Base-by-base conservation (phyloP, 2,113 vertebrate species). In the Labrus mixtus region DNA sequence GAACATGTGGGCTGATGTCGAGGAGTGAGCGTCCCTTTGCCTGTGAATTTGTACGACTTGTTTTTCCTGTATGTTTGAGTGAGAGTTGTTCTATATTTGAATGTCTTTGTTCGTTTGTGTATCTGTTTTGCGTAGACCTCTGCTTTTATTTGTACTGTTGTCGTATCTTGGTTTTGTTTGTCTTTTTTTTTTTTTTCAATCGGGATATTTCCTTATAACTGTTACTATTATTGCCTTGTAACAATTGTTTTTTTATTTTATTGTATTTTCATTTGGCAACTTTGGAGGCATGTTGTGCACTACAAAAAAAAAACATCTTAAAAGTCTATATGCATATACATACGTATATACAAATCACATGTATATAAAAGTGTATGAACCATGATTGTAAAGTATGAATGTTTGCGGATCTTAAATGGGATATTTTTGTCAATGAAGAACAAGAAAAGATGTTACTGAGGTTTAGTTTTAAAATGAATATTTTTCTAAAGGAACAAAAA, bases 301-400 rank as follows among this genome's bases (percentile, higher is more conserved):
- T 93, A 93, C 87, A 84, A 91, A 87, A 90, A 89, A 88, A 85
- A 71, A 81, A 68, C n/a, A 73, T 85, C 82, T 73, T 74, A 73
- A 84, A 85, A 84, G 73, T 87, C 78, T 90, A 87, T 88, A 93
- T 89, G 71, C 83, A 92, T 88, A 89, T 88, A 89, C 86, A 89
- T 91, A 89, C 86, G 89, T 91, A 89, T 92, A 86, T 86, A 93
- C 81, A 87, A 69, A 61, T 82, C 76, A 84, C 79, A 82, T 92
- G 79, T 94, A 92, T 89, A 89, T 89, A 82, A 83, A 84, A 74
- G 67, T 90, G 85, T 92, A 93, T 92, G 89, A 91, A 86, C 84
- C 82, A 92, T 93, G 93, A 94, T 93, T 95, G 92, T 95, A 91
- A 90, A 89, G 82, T 93, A 90, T 93, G 92, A 95, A 95, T 95